Conservation (phyloP, 2,797 vertebrate species). For the Pseudopleuronectes americanus region DNA sequence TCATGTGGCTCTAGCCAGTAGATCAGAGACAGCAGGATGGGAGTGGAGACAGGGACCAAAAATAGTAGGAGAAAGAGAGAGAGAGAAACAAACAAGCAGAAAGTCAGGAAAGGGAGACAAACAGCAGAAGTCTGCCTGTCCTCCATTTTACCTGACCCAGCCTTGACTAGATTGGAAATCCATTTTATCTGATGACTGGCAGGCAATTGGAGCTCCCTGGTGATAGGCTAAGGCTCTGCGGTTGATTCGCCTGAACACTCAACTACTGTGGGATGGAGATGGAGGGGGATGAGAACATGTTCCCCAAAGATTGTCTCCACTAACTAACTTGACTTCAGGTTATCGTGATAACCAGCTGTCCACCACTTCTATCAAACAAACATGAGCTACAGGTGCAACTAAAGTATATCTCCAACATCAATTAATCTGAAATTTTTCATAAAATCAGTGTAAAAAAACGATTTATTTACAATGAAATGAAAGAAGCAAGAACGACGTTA, state of each 20-base stretch:
- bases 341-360: no score
- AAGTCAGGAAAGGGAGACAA: conserved; percentile 41
- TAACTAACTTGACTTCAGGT: conserved; percentile 26
- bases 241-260: conserved; percentile 76
- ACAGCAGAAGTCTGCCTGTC: conserved; percentile 52
- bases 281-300: conserved; percentile 40
- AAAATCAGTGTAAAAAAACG: not conserved
- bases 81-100: conserved; percentile 54
- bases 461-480: not conserved
- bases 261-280: conserved; percentile 60
- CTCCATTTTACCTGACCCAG: conserved; percentile 56
- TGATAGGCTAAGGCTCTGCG: conserved; percentile 60
- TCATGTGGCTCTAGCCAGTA: conserved; percentile 37
- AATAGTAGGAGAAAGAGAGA: conserved; percentile 45
- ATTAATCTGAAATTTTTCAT: not conserved
- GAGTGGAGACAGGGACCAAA: conserved; percentile 23
- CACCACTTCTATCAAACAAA: no score
- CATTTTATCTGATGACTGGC: conserved; percentile 76
- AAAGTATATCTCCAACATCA: not conserved
- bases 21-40: conserved; percentile 31
- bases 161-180: conserved; percentile 78
- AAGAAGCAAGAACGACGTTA: no score
- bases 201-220: conserved; percentile 75
- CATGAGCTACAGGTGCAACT: not conserved
- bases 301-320: conserved; percentile 28